These are phyloP conservation scores for Nyctibius grandis DNA, from an alignment of 2,797 vertebrate genomes.

Conservation along the genomic window DNA sequence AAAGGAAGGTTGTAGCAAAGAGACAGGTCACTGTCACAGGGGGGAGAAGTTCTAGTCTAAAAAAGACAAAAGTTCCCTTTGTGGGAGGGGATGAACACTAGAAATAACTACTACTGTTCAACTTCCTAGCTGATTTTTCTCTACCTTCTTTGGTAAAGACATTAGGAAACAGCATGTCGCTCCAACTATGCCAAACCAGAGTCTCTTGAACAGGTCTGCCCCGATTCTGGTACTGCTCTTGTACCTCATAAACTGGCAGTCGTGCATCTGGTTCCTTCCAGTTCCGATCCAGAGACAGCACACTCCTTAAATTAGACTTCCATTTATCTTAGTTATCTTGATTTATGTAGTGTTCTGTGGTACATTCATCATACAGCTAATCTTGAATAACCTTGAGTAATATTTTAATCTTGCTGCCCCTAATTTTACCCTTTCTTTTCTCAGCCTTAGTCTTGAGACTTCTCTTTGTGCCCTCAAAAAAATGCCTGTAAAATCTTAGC, in stretches of 20 bases:
- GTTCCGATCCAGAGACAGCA: constrained; percentile 18
- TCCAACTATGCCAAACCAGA: background rate
- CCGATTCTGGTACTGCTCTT: background rate
- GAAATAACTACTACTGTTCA: background rate
- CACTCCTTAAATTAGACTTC: constrained; percentile 36
- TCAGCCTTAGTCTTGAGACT: background rate
- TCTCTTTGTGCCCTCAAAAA: background rate
- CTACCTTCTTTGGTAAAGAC: background rate
- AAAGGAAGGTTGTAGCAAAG: too few relatives aligned
- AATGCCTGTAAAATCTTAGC: background rate
- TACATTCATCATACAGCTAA: constrained; percentile 54
- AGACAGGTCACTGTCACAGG: background rate
- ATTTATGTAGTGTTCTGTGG: constrained; percentile 19
- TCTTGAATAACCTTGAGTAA: constrained; percentile 51
- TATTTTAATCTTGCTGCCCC: constrained; percentile 48
- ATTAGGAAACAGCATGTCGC: background rate
- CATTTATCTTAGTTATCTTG: constrained; percentile 59
- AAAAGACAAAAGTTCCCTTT: background rate
- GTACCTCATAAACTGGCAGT: background rate
- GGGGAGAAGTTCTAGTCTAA: background rate
- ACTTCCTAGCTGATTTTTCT: background rate
- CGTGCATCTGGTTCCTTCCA: background rate
- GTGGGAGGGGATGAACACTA: background rate
- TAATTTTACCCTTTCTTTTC: constrained; percentile 28
- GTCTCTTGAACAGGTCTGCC: background rate